These are phyloP conservation scores for Aldrovandia affinis DNA, from an alignment of 2,797 vertebrate species.

Conservation along the genomic window DNA sequence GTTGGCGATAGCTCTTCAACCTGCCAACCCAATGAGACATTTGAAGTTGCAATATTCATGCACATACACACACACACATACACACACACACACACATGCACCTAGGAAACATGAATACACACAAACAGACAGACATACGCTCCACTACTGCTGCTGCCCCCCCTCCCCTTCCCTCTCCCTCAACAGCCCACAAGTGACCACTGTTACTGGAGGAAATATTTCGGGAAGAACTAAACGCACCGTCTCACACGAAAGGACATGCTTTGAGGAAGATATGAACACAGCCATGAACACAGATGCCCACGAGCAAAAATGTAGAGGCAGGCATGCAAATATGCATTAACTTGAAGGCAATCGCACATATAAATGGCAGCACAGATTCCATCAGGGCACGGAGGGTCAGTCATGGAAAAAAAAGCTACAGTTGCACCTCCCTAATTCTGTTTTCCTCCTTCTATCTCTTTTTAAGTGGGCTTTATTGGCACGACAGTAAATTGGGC, in stretches of 20 bases:
- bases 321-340: not conserved
- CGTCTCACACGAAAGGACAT: not conserved
- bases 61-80: not conserved
- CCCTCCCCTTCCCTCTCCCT: too few relatives aligned
- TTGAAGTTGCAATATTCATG: not conserved
- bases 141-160: not conserved
- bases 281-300: not conserved
- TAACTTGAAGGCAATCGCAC: not conserved
- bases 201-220: not conserved
- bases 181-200: not conserved
- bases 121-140: slow-evolving; percentile 39
- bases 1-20: not conserved
- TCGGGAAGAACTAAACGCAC: not conserved
- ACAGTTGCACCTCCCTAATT: not conserved
- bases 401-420: not conserved
- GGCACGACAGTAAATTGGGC: not conserved
- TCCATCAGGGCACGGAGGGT: not conserved
- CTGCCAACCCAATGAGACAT: not conserved
- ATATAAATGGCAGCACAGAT: not conserved
- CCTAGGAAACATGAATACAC: slow-evolving; percentile 35
- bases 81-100: slow-evolving; percentile 29
- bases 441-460: not conserved
- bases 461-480: not conserved
- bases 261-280: not conserved
- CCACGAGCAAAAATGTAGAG: not conserved